Conservation (phyloP, 2,797 vertebrate genomes). For the Pygocentrus nattereri region DNA sequence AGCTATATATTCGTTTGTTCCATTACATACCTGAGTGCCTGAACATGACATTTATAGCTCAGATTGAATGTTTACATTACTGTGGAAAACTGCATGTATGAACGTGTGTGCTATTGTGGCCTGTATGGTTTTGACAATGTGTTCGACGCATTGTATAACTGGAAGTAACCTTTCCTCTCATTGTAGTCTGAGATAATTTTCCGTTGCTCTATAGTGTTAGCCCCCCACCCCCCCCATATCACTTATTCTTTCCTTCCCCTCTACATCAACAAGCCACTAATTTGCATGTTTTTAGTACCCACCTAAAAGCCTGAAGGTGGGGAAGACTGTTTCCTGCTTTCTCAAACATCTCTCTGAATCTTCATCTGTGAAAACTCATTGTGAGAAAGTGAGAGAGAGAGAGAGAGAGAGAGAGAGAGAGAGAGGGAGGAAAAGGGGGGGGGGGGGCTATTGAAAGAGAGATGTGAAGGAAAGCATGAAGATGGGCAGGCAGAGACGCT, state of each 20-base stretch:
- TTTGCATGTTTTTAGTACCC: neutral
- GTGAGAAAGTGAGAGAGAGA: neutral
- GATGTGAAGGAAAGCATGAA: neutral
- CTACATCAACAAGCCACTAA: neutral
- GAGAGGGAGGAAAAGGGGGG: too few species aligned
- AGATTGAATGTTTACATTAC: too few species aligned
- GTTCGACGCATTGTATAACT: neutral
- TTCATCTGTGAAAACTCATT: neutral
- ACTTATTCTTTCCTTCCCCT: neutral
- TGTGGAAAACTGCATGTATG: too few species aligned
- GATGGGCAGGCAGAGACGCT: neutral
- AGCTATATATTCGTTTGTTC: too few species aligned
- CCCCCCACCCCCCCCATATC: neutral
- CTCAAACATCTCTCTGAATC: neutral
- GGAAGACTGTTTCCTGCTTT: constrained; percentile 5
- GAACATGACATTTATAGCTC: too few species aligned
- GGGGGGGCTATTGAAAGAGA: too few species aligned
- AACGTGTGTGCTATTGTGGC: too few species aligned
- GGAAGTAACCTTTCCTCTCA: neutral
- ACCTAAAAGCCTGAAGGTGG: neutral
- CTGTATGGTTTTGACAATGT: too few species aligned
- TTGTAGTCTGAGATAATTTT: neutral
- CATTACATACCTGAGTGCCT: too few species aligned
- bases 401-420: too few species aligned
- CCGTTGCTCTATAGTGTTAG: neutral